Evolutionary conservation across 1,140 invertebrate species (phyloP).

Genomic region (Papilio helenus): DNA sequence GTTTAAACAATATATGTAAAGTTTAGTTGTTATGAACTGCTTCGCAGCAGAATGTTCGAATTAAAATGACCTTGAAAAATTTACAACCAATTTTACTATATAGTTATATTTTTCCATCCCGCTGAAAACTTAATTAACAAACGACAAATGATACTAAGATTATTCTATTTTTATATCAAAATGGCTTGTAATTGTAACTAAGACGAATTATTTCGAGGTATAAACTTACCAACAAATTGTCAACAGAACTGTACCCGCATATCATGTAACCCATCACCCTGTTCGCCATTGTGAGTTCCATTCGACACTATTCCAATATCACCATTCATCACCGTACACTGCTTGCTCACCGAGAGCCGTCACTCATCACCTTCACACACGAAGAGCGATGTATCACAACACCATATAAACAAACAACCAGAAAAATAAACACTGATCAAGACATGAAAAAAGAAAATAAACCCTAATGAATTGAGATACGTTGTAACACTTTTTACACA

Average conservation of each 20-base stretch:
- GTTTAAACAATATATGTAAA: neutral
- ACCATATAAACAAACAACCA: constrained; percentile 22
- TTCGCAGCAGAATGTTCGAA: neutral
- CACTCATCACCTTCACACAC: constrained; percentile 43
- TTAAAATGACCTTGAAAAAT: neutral
- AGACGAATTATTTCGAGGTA: neutral
- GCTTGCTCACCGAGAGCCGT: constrained; percentile 29
- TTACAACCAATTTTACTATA: neutral
- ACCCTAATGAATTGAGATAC: neutral
- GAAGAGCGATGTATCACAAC: constrained; percentile 24
- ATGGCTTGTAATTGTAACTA: neutral
- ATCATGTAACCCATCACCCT: constrained; percentile 78
- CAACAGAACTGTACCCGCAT: constrained; percentile 78
- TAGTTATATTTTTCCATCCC: neutral
- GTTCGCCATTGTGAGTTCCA: constrained; percentile 65
- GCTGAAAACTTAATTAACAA: neutral
- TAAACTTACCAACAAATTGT: constrained; percentile 75
- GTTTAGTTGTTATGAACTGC: neutral
- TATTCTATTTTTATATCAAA: no score
- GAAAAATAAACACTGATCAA: constrained; percentile 29
- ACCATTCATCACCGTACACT: constrained; percentile 46
- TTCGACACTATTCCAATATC: constrained; percentile 41
- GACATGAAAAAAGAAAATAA: constrained; percentile 31
- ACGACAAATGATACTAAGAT: neutral
- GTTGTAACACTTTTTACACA: neutral